Conservation (phyloP, 2,888 invertebrate species). For the Torymus auratus region DNA sequence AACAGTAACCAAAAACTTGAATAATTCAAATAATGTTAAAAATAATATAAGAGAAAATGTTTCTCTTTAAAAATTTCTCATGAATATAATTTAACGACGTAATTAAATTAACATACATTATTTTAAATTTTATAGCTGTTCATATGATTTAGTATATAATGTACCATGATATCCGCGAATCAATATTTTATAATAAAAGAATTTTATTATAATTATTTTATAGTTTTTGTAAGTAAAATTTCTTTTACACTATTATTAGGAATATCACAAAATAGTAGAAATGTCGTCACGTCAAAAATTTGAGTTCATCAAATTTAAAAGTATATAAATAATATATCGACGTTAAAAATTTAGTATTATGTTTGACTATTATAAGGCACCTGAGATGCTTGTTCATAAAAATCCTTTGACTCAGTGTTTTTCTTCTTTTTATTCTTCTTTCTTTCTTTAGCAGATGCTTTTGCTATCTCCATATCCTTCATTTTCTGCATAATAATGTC, state of each 20-base stretch:
- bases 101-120: too few species aligned
- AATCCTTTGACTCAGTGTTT: neutral
- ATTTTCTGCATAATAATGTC: constrained; percentile 21
- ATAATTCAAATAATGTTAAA: too few species aligned
- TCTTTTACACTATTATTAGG: neutral
- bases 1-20: too few species aligned
- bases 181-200: too few species aligned
- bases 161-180: too few species aligned
- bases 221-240: too few species aligned
- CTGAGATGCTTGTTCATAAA: neutral
- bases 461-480: constrained; percentile 23
- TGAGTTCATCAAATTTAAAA: neutral
- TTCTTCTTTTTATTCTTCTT: constrained; percentile 24
- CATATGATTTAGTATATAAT: too few species aligned
- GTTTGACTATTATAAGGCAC: neutral
- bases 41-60: too few species aligned
- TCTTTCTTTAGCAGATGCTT: constrained; percentile 29
- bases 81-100: too few species aligned
- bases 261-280: constrained; percentile 23
- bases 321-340: neutral
- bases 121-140: too few species aligned
- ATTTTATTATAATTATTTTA: too few species aligned
- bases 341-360: neutral
- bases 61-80: too few species aligned
- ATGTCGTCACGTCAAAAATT: neutral